Base-by-base conservation (phyloP, 2,113 vertebrate genomes). In the Dicentrarchus labrax region DNA sequence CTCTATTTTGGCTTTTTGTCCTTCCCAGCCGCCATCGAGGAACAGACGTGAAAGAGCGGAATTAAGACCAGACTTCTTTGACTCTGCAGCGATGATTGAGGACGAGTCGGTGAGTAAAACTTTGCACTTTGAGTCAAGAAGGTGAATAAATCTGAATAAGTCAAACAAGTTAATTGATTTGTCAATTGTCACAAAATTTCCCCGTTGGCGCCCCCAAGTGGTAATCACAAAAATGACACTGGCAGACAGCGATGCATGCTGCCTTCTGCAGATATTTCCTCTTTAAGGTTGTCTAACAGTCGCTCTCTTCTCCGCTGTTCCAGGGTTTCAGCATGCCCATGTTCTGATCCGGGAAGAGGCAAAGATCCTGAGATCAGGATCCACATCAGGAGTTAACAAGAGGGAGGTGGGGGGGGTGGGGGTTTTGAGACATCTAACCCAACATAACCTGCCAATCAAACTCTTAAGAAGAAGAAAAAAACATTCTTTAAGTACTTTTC, bases 291-390 rank as follows among this genome's bases (percentile, higher is more conserved):
- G 51, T 50, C 72, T 91, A 30, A 89, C 12, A 76, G 7, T 54
- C 5, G 21, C 21, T 88, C 11, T 66, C 54, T 4, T 75, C 19
- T 87, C 17, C 4, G 0, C 93, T 87, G 45, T 88, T 90, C 15
- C 91, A 99, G 98, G 98, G 98, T 93, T 99, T 99, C 95, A 97
- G 96, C 91, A 99, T 99, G 98, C 98, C 97, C 84, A 99, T 99
- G 98, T 99, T 99, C 97, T 99, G 97, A 98, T 96, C 66, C 70
- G 93, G 78, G 79, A 36, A 65, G 89, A 94, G 93, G 94, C 94
- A 84, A 91, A 94, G 94, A 96, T 94, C 72, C 79, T 80, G 95
- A 96, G 94, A 91, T 91, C 95, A 95, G 96, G 96, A 96, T 90
- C 60, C 73, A 66, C 50, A 88, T 82, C 82, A 72, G 73, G 90